phyloP scores from a whole-genome alignment of 2,888 invertebrate genomes.

The Netelia virgata region DNA sequence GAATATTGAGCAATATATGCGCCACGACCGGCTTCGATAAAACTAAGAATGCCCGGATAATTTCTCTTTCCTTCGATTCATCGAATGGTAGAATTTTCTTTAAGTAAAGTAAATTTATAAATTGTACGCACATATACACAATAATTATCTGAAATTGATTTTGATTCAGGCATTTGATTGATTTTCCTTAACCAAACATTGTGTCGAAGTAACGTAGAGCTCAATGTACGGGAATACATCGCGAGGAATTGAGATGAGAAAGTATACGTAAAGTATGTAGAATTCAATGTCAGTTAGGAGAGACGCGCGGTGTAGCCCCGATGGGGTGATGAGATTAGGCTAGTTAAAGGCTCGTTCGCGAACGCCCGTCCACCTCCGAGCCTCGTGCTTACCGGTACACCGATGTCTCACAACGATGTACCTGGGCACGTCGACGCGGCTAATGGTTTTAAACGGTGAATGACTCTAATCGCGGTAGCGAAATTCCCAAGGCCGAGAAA shows the following conservation, averaged over 20 bases:
- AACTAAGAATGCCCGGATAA: too few species aligned
- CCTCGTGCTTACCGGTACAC: neutral
- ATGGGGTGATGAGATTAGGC: conserved; percentile 71
- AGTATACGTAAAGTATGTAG: conserved; percentile 72
- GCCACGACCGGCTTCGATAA: too few species aligned
- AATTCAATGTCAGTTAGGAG: conserved; percentile 76
- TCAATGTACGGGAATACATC: neutral
- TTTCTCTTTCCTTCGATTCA: too few species aligned
- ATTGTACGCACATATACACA: too few species aligned
- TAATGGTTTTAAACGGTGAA: conserved; percentile 70
- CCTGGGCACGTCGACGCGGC: conserved; percentile 7
- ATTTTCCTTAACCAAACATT: neutral
- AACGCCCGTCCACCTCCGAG: conserved; percentile 14
- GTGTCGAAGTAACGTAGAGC: neutral
- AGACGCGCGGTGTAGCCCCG: conserved; percentile 38
- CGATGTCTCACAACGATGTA: neutral
- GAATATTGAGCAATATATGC: neutral
- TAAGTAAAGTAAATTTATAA: too few species aligned
- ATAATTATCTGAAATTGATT: neutral
- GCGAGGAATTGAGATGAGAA: conserved; percentile 55
- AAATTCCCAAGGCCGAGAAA: conserved; percentile 64
- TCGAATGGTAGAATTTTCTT: too few species aligned
- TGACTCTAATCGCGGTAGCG: conserved; percentile 65
- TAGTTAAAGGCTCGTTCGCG: conserved; percentile 41
- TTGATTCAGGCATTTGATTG: neutral